Evolutionary conservation across 2,113 vertebrate species (phyloP).

Genomic region (Phrynosoma blainvillii): DNA sequence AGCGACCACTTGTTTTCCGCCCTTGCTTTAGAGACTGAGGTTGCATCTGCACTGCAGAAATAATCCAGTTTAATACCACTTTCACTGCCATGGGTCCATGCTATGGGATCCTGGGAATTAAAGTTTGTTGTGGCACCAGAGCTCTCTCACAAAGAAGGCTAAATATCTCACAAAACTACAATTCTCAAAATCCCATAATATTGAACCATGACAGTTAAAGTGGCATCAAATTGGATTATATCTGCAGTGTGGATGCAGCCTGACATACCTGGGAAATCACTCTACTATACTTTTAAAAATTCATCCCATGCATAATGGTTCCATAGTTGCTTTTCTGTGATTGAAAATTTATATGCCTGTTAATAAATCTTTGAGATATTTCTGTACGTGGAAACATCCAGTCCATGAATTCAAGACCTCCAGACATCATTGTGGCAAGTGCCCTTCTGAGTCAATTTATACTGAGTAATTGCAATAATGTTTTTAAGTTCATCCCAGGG

Average conservation of each 20-base stretch:
- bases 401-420: background rate
- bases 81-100: too few relatives aligned
- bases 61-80: too few relatives aligned
- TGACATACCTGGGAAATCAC: background rate
- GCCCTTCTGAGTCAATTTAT: background rate
- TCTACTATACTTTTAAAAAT: background rate
- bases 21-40: background rate
- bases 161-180: too few relatives aligned
- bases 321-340: background rate
- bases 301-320: background rate
- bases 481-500: constrained; percentile 1
- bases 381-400: background rate
- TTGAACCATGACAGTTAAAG: too few relatives aligned
- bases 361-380: background rate
- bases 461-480: accelerated
- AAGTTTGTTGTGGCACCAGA: too few relatives aligned
- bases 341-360: background rate
- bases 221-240: too few relatives aligned
- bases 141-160: too few relatives aligned
- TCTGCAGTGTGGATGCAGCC: too few relatives aligned
- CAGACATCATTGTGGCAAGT: background rate
- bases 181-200: too few relatives aligned
- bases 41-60: too few relatives aligned
- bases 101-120: too few relatives aligned
- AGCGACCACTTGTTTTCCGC: too few relatives aligned